phyloP scores from a whole-genome alignment of 2,113 vertebrate genomes.

The Symphodus melops region DNA sequence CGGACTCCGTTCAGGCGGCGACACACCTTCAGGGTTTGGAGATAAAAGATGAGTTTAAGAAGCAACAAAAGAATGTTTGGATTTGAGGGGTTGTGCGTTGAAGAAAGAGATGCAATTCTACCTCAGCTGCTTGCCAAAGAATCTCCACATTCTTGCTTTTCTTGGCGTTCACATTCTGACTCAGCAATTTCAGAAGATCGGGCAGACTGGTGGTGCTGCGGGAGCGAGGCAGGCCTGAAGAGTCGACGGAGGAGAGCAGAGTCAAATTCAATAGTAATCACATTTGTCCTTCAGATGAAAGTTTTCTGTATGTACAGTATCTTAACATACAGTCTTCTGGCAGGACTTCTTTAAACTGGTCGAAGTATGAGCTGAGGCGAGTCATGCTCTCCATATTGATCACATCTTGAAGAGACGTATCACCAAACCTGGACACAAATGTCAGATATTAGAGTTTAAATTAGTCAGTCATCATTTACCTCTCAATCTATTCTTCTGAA shows the following conservation, averaged over 20 bases:
- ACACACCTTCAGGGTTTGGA: slow-evolving; percentile 84
- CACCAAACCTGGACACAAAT: slow-evolving; percentile 89
- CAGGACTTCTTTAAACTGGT: slow-evolving; percentile 98
- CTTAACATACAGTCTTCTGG: slow-evolving; percentile 95
- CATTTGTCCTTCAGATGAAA: neutral
- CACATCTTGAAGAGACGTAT: slow-evolving; percentile 95
- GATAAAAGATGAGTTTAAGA: neutral
- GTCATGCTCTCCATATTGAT: slow-evolving; percentile 94
- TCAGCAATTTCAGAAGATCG: slow-evolving; percentile 92
- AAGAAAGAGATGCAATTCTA: slow-evolving; percentile 58
- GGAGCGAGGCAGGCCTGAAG: slow-evolving; percentile 92
- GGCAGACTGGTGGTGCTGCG: slow-evolving; percentile 93
- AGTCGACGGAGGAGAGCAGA: slow-evolving; percentile 1
- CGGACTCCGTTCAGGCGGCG: slow-evolving; percentile 95
- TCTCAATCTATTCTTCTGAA: too few relatives aligned
- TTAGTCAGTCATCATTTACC: too few relatives aligned
- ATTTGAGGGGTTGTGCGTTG: neutral
- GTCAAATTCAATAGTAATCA: neutral
- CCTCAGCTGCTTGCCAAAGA: slow-evolving; percentile 99
- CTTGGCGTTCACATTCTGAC: slow-evolving; percentile 92
- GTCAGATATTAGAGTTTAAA: neutral
- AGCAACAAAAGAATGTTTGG: neutral
- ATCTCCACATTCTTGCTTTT: slow-evolving; percentile 99
- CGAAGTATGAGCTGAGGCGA: slow-evolving; percentile 95
- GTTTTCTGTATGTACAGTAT: neutral